These are phyloP conservation scores for Turritopsis rubra DNA, from an alignment of 30 jellyfish, hydroid and myxozoan genomes.

Conservation along the genomic window DNA sequence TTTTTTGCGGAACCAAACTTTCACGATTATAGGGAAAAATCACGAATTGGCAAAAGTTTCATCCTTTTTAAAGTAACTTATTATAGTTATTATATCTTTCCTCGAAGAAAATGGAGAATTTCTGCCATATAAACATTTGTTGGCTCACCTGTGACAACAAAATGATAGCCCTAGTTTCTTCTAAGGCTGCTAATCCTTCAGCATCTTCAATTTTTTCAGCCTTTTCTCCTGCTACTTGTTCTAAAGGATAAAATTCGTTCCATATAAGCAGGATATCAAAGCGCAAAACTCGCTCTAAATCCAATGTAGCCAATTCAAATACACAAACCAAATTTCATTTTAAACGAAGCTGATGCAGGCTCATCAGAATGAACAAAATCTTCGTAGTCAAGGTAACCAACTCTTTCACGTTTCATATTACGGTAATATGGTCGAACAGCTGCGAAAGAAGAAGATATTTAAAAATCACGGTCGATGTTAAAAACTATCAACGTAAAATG, in stretches of 20 bases:
- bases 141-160: conserved; percentile 87
- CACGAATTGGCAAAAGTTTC: no score
- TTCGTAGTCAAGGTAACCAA: conserved; percentile 22
- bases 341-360: not conserved
- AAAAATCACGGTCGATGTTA: not conserved
- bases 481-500: not conserved
- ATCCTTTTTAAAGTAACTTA: no score
- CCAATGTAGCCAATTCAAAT: not conserved
- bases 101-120: no score
- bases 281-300: not conserved
- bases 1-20: no score
- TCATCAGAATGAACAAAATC: conserved; percentile 13
- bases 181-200: conserved; percentile 72
- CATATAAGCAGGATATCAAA: not conserved
- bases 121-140: no score
- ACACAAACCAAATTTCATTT: conserved; percentile 10
- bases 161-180: conserved; percentile 76
- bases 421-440: conserved; percentile 25
- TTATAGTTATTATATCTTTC: no score
- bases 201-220: conserved; percentile 14
- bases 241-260: not conserved
- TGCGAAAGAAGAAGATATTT: no score
- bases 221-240: not conserved
- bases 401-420: conserved; percentile 20
- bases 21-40: no score